Conservation (phyloP, 1,140 invertebrate genomes). For the Plutomurus gul region DNA sequence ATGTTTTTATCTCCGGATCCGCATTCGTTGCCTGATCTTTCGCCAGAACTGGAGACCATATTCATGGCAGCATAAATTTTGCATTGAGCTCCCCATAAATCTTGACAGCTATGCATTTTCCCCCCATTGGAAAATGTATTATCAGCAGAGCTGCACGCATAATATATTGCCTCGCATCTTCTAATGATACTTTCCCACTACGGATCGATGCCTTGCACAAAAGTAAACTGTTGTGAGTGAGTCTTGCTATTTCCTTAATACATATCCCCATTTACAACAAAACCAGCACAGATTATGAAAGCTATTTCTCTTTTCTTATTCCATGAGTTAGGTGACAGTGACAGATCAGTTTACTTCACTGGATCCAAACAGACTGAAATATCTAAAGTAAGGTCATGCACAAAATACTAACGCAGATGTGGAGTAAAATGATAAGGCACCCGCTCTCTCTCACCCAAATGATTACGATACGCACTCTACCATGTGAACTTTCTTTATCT, state of each 20-base stretch:
- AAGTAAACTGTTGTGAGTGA: neutral
- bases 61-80: conserved; percentile 22
- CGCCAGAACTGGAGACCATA: conserved; percentile 22
- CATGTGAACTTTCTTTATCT: too few relatives aligned
- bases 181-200: conserved; percentile 23
- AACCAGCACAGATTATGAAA: conserved; percentile 21
- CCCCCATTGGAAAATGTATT: conserved; percentile 22
- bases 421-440: too few relatives aligned
- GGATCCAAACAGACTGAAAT: neutral
- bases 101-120: conserved; percentile 24
- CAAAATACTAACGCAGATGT: neutral
- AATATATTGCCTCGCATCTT: conserved; percentile 27
- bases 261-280: conserved; percentile 1
- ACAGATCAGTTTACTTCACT: conserved; percentile 5
- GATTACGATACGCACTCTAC: too few relatives aligned
- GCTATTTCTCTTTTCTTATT: conserved; percentile 25
- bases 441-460: too few relatives aligned
- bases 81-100: conserved; percentile 23
- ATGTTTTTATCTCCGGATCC: conserved; percentile 25
- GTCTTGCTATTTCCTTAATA: conserved; percentile 21
- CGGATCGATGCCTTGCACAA: conserved; percentile 5
- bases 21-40: conserved; percentile 23
- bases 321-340: neutral
- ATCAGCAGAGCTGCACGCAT: conserved; percentile 15
- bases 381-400: conserved; percentile 3